Base-by-base conservation (phyloP, 2,797 vertebrate species). In the Taeniopygia guttata region DNA sequence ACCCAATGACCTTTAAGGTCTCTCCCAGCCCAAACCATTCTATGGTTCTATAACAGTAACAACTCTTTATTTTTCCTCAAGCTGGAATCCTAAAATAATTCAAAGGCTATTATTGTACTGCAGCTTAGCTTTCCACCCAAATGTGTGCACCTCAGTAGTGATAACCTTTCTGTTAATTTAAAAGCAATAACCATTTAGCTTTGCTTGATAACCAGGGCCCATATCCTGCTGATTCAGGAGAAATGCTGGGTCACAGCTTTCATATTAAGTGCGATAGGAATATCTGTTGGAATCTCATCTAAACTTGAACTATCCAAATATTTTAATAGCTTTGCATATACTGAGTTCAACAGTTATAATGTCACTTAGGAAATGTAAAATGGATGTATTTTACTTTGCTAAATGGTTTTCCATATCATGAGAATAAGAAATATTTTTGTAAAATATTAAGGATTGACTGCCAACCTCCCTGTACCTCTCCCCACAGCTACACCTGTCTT, bases 161-260 rank as follows among this genome's bases (percentile, higher is more conserved):
- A 82, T 40, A 78, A 81, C 46, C 76, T 69, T 78, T 70, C 64
- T 67, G 26, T 34, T 78, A 72, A 91, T 90, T 86, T 79, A 76
- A 93, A 91, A 83, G 59, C 32, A 78, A 56, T 60, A 73, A 54
- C 21, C 38, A 64, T 63, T 84, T 46, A 54, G 26, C 27, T 85
- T 60, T 84, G 49, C 58, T 95, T 74, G 32, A 79, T 90, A 93
- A 67, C 55, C 27, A 67, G 19, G 32, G n/a, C 40, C 36, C 12
- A 21, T 34, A 60, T 64, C 68, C 34, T 40, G 60, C 60, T 84
- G 38, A 77, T 58, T 80, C 68, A 87, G 42, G 23, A 82, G 68
- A 84, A 94, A 84, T 30, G 11, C 63, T 69, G 34, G 80, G 38
- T 90, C 80, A 86, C 26, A 90, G 67, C 34, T 87, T 93, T 94